Evolutionary conservation across 1,140 invertebrate genomes (phyloP), one percentile per base, ranked within the genome.

Genomic region (Berghia stephanieae): DNA sequence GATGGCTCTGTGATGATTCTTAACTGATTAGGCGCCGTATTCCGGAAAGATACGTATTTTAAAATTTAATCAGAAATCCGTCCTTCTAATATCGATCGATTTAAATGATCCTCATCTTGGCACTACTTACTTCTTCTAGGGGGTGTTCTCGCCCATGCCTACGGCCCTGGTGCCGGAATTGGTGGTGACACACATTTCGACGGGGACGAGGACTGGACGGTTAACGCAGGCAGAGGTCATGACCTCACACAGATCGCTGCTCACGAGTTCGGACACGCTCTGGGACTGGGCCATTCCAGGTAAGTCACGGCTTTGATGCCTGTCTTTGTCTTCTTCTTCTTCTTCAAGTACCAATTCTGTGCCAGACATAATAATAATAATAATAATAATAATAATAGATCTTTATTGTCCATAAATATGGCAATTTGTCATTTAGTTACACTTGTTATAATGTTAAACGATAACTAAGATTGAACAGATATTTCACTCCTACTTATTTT

Each of bases 161-260:
- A 83, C 73, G 79, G 76, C 74, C 89, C 89, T 0, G 77, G 97
- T 1, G 95, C 95, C 18, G 67, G 49, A 0, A 21, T 73, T 0
- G 70, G 78, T 21, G 92, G 83, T 93, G 95, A 90, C 55, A 92
- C 92, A 0, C 90, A 91, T 68, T 85, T 86, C 76, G 86, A 88
- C 34, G 81, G 84, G 86, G 96, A 98, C 88, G 95, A 98, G 90
- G 77, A 90, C 4, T 94, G 93, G 93, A 90, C 80, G 1, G 75
- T 83, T 16, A 57, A 77, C 21, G 78, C 44, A 8, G 80, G 77
- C 90, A 84, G 77, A 0, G 86, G 88, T 3, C 83, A 83, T 0
- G 83, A 86, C 78, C 78, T 87, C 24, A 80, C 82, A 49, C 83
- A 83, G 57, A 88, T 90, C 0, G 88, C 89, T 36, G 84, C 88